Evolutionary conservation across 2,797 vertebrate genomes (phyloP).

Genomic region (Megaceryle alcyon): DNA sequence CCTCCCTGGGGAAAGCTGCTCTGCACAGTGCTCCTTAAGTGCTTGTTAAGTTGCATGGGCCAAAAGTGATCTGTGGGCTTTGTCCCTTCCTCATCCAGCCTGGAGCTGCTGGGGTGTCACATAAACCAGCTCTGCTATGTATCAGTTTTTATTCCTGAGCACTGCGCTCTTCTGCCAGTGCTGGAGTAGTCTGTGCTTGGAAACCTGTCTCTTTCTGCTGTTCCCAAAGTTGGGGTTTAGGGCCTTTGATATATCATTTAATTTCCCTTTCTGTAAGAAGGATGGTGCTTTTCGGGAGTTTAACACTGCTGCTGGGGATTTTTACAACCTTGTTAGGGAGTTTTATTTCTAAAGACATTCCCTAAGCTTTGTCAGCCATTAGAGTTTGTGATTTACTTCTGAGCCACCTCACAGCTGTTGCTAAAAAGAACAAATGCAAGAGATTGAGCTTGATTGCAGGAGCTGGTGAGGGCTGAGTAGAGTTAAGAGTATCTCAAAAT

Average conservation of each 20-base stretch:
- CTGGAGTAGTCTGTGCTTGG: not conserved
- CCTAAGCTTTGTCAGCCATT: not conserved
- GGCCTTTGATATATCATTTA: slow-evolving; percentile 5
- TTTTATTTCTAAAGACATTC: slow-evolving; percentile 38
- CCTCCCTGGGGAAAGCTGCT: not conserved
- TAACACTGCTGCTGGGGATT: not conserved
- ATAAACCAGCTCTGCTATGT: not conserved
- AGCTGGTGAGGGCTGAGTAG: not conserved
- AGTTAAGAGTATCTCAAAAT: not conserved
- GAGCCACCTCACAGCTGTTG: not conserved
- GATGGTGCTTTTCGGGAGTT: not conserved
- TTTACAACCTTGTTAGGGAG: slow-evolving; percentile 38
- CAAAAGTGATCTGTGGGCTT: not conserved
- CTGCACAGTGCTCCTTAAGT: not conserved
- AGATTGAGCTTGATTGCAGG: not conserved
- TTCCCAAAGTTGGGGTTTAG: not conserved
- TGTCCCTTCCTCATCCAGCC: not conserved
- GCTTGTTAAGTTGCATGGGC: not conserved
- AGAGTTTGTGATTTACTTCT: not conserved
- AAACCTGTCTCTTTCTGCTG: not conserved
- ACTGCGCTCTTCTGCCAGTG: not conserved
- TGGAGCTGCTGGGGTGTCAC: not conserved
- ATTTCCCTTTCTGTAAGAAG: not conserved
- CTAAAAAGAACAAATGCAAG: not conserved
- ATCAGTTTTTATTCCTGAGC: not conserved